Percentiles rank a stretch among this genome's conserved stretches.
These are phyloP conservation scores for Drosophila pseudoobscura DNA, from an alignment of 1,140 invertebrate genomes.

Conservation along the genomic window DNA sequence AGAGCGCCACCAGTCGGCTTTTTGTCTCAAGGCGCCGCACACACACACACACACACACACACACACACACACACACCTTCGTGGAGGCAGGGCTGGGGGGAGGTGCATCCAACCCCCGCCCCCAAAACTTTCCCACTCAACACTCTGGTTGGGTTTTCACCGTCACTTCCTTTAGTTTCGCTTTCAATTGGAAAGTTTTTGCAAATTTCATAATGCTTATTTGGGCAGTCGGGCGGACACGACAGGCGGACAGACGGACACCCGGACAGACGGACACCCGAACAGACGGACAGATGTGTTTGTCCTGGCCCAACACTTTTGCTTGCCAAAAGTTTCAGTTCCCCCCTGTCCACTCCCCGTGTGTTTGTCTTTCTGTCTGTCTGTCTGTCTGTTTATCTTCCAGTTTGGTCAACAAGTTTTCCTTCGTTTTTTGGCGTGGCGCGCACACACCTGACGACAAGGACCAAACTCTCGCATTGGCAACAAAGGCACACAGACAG, in stretches of 20 bases:
- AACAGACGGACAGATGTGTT: constrained; percentile 36
- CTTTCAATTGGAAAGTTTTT: constrained; percentile 69
- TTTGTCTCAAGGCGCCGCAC: constrained; percentile 10
- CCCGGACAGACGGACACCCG: constrained; percentile 5
- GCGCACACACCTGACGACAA: constrained; percentile 72
- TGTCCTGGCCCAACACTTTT: constrained; percentile 67
- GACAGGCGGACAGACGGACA: constrained; percentile 2
- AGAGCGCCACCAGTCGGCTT: neutral
- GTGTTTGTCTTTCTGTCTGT: constrained; percentile 38
- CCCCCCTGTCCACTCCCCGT: neutral
- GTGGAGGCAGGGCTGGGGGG: no score
- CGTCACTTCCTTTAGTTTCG: constrained; percentile 30
- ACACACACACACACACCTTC: no score
- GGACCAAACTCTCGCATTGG: constrained; percentile 4
- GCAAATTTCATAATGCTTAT: constrained; percentile 79
- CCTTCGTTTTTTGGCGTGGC: constrained; percentile 49
- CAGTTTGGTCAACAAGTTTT: constrained; percentile 77
- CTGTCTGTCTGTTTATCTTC: constrained; percentile 66
- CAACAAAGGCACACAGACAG: constrained; percentile 21
- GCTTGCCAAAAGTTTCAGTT: constrained; percentile 52
- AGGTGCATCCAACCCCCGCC: neutral
- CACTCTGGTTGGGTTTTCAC: neutral
- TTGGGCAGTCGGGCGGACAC: constrained; percentile 36
- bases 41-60: no score
- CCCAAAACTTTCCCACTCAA: constrained; percentile 35